Percentiles rank a stretch among this genome's conserved stretches.
Conservation (phyloP, 64 coral and sea anemone genomes). For the Porites australiensis region DNA sequence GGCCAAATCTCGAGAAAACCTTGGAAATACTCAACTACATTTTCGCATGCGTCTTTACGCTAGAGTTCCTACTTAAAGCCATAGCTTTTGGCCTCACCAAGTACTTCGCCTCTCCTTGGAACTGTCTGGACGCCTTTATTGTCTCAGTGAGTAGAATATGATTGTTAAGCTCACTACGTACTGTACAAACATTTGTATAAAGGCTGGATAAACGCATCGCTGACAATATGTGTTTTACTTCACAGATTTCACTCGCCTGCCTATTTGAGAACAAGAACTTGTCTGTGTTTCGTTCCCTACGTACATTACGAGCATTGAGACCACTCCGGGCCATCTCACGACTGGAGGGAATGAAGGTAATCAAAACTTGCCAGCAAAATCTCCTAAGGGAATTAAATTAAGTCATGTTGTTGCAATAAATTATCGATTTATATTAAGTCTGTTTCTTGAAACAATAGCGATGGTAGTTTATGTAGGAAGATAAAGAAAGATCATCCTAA, state of each 20-base stretch:
- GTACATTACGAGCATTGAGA: slow-evolving; percentile 82
- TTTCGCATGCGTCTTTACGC: slow-evolving; percentile 53
- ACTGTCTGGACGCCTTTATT: slow-evolving; percentile 73
- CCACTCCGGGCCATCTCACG: slow-evolving; percentile 86
- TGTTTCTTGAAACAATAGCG: too few relatives aligned
- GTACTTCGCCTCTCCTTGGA: slow-evolving; percentile 72
- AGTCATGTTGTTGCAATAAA: too few relatives aligned
- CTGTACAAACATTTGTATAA: too few relatives aligned
- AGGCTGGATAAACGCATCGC: too few relatives aligned
- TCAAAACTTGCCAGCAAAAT: too few relatives aligned
- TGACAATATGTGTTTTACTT: too few relatives aligned
- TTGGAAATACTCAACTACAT: slow-evolving; percentile 73
- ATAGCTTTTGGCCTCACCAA: slow-evolving; percentile 53
- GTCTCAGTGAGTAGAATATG: slow-evolving; percentile 33
- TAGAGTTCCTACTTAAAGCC: slow-evolving; percentile 65
- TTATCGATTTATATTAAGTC: too few relatives aligned
- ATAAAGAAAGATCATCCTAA: too few relatives aligned
- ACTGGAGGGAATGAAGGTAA: slow-evolving; percentile 93
- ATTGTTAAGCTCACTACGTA: background rate
- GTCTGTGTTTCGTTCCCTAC: slow-evolving; percentile 84
- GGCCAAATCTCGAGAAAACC: slow-evolving; percentile 27
- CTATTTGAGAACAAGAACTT: slow-evolving; percentile 78
- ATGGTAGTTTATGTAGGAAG: too few relatives aligned
- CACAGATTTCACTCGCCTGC: slow-evolving; percentile 80
- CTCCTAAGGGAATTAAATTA: too few relatives aligned